phyloP scores from a whole-genome alignment of 1,140 invertebrate genomes.

The Drosophila mojavensis region DNA sequence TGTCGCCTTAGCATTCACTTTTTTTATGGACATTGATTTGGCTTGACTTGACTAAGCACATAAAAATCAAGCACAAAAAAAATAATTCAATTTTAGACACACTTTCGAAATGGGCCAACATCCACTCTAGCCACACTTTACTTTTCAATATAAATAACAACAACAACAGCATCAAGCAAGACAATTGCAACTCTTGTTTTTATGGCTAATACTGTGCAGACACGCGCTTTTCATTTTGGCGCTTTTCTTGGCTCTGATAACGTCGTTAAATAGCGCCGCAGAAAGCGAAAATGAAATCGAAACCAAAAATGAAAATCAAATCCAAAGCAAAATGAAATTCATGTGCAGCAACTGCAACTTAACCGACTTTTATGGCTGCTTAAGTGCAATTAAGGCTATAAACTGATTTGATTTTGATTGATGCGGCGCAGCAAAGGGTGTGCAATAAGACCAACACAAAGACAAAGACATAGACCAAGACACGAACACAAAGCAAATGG shows the following conservation, averaged over 20 bases:
- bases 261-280: constrained; percentile 64
- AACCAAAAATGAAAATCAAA: constrained; percentile 37
- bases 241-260: constrained; percentile 68
- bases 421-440: constrained; percentile 47
- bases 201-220: constrained; percentile 65
- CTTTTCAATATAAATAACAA: constrained; percentile 51
- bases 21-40: no score
- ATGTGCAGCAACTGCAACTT: constrained; percentile 41
- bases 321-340: constrained; percentile 55
- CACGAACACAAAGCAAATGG: no score
- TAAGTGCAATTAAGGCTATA: constrained; percentile 76
- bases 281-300: constrained; percentile 64
- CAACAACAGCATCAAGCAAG: background rate
- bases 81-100: constrained; percentile 51
- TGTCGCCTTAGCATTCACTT: no score
- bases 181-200: constrained; percentile 25
- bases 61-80: background rate
- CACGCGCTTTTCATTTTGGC: constrained; percentile 61
- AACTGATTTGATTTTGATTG: constrained; percentile 77
- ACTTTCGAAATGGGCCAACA: constrained; percentile 65
- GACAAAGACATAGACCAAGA: background rate
- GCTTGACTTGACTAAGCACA: no score
- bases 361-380: constrained; percentile 75
- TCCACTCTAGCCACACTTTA: constrained; percentile 63
- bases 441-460: constrained; percentile 15